phyloP scores from a whole-genome alignment of 2,888 invertebrate species.

The Lycophotia porphyrea region DNA sequence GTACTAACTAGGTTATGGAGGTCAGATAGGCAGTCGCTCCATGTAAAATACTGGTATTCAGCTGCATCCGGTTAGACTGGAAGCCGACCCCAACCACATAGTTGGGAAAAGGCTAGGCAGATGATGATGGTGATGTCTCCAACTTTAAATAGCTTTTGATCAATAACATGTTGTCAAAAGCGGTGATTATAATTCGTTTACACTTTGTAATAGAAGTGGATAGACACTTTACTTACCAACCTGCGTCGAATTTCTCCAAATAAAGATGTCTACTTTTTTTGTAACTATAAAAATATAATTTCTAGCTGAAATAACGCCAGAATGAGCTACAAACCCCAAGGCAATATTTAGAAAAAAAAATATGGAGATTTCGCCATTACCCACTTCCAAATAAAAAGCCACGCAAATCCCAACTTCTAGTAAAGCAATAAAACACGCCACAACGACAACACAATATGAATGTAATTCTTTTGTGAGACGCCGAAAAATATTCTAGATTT shows the following conservation, averaged over 20 bases:
- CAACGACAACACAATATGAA: conserved; percentile 26
- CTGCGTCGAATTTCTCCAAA: too few relatives aligned
- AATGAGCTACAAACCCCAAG: not conserved
- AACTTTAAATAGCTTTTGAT: not conserved
- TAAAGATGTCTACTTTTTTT: too few relatives aligned
- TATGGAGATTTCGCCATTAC: conserved; percentile 1
- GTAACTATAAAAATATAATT: too few relatives aligned
- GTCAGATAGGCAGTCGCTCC: too few relatives aligned
- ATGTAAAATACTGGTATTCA: too few relatives aligned
- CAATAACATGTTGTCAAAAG: not conserved
- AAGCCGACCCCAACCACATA: too few relatives aligned
- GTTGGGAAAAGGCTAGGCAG: too few relatives aligned
- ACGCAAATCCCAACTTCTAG: conserved; percentile 17
- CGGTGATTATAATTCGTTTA: not conserved
- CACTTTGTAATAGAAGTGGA: not conserved
- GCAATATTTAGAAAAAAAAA: conserved; percentile 1
- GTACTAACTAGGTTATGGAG: too few relatives aligned
- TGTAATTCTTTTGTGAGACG: conserved; percentile 26
- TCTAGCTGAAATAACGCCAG: not conserved
- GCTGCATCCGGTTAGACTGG: too few relatives aligned
- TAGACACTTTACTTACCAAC: too few relatives aligned
- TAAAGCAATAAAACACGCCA: conserved; percentile 44
- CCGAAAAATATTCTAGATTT: conserved; percentile 41
- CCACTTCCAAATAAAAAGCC: conserved; percentile 14
- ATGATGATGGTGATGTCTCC: too few relatives aligned